A percentile compares a stretch with the other conserved stretches of the same genome.
Conservation (phyloP, 2,888 invertebrate species). For the Caenorhabditis sulstoni region DNA sequence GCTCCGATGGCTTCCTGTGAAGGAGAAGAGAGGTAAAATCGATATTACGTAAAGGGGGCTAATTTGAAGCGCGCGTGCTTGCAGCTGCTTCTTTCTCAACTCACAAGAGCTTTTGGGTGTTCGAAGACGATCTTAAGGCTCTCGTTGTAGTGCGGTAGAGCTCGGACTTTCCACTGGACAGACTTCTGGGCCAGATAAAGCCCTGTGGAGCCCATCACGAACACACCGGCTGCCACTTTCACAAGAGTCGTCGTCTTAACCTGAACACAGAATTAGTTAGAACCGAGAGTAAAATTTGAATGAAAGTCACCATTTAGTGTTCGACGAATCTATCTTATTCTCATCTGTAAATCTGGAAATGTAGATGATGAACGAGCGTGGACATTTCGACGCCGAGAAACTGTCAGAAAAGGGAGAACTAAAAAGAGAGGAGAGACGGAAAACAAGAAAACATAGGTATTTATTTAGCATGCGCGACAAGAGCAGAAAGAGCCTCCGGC, state of each 20-base stretch:
- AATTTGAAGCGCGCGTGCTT: conserved; percentile 14
- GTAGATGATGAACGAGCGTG: no score
- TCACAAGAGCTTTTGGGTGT: conserved; percentile 73
- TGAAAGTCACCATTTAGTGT: conserved; percentile 14
- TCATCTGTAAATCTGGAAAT: conserved; percentile 31
- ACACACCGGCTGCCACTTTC: conserved; percentile 75
- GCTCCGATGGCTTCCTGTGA: conserved; percentile 70
- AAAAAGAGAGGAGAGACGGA: not conserved
- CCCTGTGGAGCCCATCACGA: conserved; percentile 73
- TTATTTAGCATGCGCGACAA: not conserved
- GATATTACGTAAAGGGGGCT: conserved; percentile 16
- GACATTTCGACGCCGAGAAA: no score
- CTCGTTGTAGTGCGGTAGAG: conserved; percentile 73
- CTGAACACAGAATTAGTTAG: conserved; percentile 45
- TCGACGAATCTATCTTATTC: not conserved
- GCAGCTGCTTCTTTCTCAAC: conserved; percentile 4
- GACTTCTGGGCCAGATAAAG: conserved; percentile 76
- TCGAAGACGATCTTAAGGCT: conserved; percentile 73
- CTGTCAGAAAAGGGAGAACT: conserved; percentile 1
- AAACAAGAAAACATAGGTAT: not conserved
- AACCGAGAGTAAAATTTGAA: not conserved
- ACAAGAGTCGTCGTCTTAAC: conserved; percentile 72
- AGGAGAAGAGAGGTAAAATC: no score
- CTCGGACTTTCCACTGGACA: conserved; percentile 71
- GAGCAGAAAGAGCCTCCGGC: not conserved